Percentiles rank a stretch among this genome's conserved stretches.
Evolutionary conservation across 2,797 vertebrate species (phyloP).

Genomic region (Takifugu rubripes): DNA sequence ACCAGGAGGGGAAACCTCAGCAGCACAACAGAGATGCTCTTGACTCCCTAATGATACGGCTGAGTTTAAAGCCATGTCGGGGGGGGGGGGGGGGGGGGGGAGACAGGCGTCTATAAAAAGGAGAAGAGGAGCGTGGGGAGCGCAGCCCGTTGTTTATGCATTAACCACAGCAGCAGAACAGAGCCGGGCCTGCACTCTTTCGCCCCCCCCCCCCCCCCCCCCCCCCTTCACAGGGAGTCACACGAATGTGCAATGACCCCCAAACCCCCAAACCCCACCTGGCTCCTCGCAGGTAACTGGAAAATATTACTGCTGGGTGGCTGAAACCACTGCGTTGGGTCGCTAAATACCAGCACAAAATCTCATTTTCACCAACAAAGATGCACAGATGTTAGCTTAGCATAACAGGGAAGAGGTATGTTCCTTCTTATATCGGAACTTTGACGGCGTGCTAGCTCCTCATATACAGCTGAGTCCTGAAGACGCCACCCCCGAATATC

Average conservation of each 20-base stretch:
- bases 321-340: no score
- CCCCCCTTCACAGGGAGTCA: slow-evolving; percentile 19
- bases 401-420: background rate
- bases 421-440: slow-evolving; percentile 37
- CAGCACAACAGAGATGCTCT: slow-evolving; percentile 67
- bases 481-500: slow-evolving; percentile 47
- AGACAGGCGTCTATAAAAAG: slow-evolving; percentile 67
- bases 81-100: slow-evolving; percentile 49
- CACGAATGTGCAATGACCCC: slow-evolving; percentile 13
- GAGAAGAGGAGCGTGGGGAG: slow-evolving; percentile 51
- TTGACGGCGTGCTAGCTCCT: slow-evolving; percentile 54
- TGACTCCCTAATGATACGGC: slow-evolving; percentile 70
- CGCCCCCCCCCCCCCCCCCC: slow-evolving; percentile 15
- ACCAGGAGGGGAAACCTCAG: slow-evolving; percentile 69
- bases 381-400: no score
- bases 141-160: slow-evolving; percentile 54
- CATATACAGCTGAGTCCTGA: slow-evolving; percentile 38
- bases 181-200: slow-evolving; percentile 22
- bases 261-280: slow-evolving; percentile 7
- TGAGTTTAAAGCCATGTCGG: slow-evolving; percentile 58
- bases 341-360: no score
- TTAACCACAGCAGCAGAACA: slow-evolving; percentile 41
- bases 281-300: slow-evolving; percentile 23
- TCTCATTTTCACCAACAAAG: no score
- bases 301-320: slow-evolving; percentile 19